Evolutionary conservation across 2,797 vertebrate species (phyloP).

Genomic region (Ispidina picta): DNA sequence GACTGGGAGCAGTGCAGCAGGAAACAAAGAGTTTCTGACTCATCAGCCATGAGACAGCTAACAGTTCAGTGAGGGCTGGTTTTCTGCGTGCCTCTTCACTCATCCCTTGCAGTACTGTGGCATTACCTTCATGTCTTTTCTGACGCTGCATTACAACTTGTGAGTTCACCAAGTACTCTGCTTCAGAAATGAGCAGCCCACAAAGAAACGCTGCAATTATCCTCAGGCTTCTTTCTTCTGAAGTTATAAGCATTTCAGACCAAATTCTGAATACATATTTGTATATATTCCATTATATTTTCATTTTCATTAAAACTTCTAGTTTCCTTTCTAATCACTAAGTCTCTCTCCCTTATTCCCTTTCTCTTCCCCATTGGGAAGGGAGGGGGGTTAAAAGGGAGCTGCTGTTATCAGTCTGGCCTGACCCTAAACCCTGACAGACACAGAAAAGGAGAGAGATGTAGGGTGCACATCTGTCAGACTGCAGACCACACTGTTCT

Average conservation of each 20-base stretch:
- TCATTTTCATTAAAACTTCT: no score
- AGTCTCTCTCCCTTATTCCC: no score
- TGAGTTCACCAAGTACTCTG: neutral
- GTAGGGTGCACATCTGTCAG: neutral
- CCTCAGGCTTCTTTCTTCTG: neutral
- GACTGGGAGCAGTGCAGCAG: conserved; percentile 20
- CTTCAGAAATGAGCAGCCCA: conserved; percentile 17
- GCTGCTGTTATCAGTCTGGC: no score
- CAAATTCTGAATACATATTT: neutral
- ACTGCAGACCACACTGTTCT: neutral
- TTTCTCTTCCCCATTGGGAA: no score
- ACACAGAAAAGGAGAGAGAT: neutral
- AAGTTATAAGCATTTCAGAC: neutral
- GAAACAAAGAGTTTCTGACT: conserved; percentile 62
- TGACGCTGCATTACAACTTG: conserved; percentile 20
- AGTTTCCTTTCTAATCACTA: no score
- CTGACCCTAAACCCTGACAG: no score
- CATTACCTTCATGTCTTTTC: conserved; percentile 26
- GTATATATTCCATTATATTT: no score
- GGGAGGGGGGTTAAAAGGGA: no score
- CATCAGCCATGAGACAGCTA: conserved; percentile 51
- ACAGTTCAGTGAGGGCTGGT: conserved; percentile 28
- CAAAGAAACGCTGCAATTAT: neutral
- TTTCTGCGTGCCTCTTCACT: conserved; percentile 43
- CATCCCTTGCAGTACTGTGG: neutral